Conservation (phyloP, 2,113 vertebrate genomes). For the Cnemophilus loriae region DNA sequence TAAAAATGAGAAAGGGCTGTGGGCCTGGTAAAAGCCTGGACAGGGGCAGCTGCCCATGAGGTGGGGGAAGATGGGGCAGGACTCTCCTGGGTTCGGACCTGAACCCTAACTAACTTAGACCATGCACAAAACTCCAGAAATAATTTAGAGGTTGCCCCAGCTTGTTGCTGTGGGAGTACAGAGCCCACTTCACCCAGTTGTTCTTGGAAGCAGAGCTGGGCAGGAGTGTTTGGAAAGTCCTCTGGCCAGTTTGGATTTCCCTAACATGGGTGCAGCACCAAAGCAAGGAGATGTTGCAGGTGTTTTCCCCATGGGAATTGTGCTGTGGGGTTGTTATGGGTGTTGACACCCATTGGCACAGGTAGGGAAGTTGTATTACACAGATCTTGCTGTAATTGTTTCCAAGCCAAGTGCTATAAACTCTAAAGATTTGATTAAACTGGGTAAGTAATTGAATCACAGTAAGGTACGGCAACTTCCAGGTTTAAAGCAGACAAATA, state of each 20-base stretch:
- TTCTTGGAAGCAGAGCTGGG: not conserved
- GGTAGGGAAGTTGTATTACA: not conserved
- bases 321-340: not conserved
- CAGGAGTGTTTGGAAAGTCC: not conserved
- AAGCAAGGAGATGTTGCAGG: not conserved
- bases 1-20: not conserved
- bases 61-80: not conserved
- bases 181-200: accelerated
- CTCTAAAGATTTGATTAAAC: not conserved
- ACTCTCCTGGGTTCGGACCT: not conserved
- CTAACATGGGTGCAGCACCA: accelerated
- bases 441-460: not conserved
- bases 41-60: accelerated
- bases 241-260: not conserved
- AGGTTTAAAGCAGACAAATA: not conserved
- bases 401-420: not conserved
- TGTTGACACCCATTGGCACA: not conserved
- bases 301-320: accelerated
- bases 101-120: no score
- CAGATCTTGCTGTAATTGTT: not conserved
- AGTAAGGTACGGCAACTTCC: not conserved
- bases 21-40: not conserved
- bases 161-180: not conserved
- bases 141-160: accelerated
- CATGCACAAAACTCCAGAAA: not conserved